phyloP scores from a whole-genome alignment of 2,888 invertebrate genomes.

The Hanleya hanleyi region DNA sequence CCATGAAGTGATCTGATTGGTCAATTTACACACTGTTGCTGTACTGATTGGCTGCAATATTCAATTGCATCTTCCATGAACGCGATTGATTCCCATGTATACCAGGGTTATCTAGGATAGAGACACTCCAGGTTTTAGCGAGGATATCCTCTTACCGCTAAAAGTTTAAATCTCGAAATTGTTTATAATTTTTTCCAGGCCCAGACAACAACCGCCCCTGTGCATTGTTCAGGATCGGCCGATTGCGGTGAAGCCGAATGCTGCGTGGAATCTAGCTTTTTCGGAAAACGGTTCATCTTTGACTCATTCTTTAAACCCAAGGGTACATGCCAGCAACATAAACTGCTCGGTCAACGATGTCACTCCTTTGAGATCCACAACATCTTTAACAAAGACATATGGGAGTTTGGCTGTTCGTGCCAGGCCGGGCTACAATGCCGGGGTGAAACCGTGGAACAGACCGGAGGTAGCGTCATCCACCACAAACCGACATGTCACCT shows the following conservation, averaged over 20 bases:
- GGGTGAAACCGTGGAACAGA: slow-evolving; percentile 45
- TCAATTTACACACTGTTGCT: too few relatives aligned
- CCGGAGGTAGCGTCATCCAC: slow-evolving; percentile 36
- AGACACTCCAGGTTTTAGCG: too few relatives aligned
- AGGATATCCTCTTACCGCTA: too few relatives aligned
- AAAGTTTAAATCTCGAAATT: too few relatives aligned
- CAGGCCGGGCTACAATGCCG: slow-evolving; percentile 42
- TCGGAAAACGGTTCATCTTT: slow-evolving; percentile 36
- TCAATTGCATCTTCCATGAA: too few relatives aligned
- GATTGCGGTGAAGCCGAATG: slow-evolving; percentile 42
- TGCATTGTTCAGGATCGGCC: background rate
- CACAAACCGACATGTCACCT: slow-evolving; percentile 47
- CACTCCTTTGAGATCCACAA: slow-evolving; percentile 39
- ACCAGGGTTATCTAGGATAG: too few relatives aligned
- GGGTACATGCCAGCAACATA: slow-evolving; percentile 37
- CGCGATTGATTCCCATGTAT: too few relatives aligned
- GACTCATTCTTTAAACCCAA: slow-evolving; percentile 16
- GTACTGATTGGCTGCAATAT: too few relatives aligned
- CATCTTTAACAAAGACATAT: slow-evolving; percentile 39
- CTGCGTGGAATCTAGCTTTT: slow-evolving; percentile 38
- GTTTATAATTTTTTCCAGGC: too few relatives aligned
- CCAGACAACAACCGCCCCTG: background rate
- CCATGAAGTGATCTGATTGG: too few relatives aligned
- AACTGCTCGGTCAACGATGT: slow-evolving; percentile 36
- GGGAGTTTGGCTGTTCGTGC: slow-evolving; percentile 44